A percentile compares a stretch with the other conserved stretches of the same genome.
phyloP scores from a whole-genome alignment of 2,888 invertebrate species.

The Leptinotarsa rubiginosa region DNA sequence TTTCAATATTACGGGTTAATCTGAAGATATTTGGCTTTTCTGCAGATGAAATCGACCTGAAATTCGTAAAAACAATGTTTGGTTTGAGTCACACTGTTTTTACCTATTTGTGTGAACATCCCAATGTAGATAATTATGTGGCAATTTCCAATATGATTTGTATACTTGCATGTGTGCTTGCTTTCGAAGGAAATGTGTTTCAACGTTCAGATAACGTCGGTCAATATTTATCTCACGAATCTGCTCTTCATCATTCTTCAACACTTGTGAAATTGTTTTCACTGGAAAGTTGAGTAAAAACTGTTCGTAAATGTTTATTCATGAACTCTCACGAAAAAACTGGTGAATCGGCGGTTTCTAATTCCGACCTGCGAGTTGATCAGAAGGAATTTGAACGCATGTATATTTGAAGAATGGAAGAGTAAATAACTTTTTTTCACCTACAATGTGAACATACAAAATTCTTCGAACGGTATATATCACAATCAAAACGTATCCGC shows the following conservation, averaged over 20 bases:
- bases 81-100: no score
- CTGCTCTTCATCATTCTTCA: slow-evolving; percentile 13
- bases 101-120: no score
- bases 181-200: slow-evolving; percentile 15
- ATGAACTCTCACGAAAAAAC: slow-evolving; percentile 3
- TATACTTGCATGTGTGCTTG: background rate
- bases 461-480: background rate
- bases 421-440: slow-evolving; percentile 12
- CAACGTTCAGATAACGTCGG: slow-evolving; percentile 10
- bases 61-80: no score
- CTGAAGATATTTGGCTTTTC: no score
- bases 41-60: no score
- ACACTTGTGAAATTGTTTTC: slow-evolving; percentile 17
- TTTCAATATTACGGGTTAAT: no score
- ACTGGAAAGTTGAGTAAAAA: slow-evolving; percentile 10
- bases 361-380: background rate
- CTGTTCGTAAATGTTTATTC: slow-evolving; percentile 14
- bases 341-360: background rate
- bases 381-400: slow-evolving; percentile 8
- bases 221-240: slow-evolving; percentile 17
- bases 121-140: no score
- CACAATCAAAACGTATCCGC: slow-evolving; percentile 11
- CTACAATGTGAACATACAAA: background rate
- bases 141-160: background rate
- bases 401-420: background rate